Percentiles rank a stretch among this genome's conserved stretches.
These are phyloP conservation scores for Deilephila elpenor DNA, from an alignment of 2,888 invertebrate species.

Conservation along the genomic window DNA sequence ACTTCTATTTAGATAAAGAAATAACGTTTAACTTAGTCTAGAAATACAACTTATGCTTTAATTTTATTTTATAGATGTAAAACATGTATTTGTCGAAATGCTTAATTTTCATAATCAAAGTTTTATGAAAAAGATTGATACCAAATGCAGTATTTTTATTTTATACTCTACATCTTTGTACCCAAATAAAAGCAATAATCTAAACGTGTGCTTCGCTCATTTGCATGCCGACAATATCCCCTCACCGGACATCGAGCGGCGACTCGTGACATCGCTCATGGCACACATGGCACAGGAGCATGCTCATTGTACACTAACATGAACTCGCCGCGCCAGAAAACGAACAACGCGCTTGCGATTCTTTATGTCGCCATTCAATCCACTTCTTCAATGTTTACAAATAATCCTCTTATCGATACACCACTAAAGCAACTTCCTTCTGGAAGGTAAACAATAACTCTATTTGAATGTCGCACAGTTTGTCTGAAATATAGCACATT, in stretches of 20 bases:
- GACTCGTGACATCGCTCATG: too few relatives aligned
- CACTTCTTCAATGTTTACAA: conserved; percentile 58
- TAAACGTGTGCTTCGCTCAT: conserved; percentile 40
- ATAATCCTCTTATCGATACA: conserved; percentile 62
- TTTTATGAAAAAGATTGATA: conserved; percentile 81
- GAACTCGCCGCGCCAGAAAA: not conserved
- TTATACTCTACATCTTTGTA: conserved; percentile 83
- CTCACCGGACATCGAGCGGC: not conserved
- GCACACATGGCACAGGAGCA: too few relatives aligned
- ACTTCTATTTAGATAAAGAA: conserved; percentile 80
- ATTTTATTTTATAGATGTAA: conserved; percentile 79
- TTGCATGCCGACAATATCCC: not conserved
- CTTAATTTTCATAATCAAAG: conserved; percentile 82
- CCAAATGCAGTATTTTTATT: conserved; percentile 85
- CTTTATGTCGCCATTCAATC: conserved; percentile 45
- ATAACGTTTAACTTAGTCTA: conserved; percentile 70
- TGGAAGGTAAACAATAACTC: conserved; percentile 34
- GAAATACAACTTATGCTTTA: conserved; percentile 77
- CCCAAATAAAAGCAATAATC: conserved; percentile 82
- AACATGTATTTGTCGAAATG: conserved; percentile 80
- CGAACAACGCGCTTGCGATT: conserved; percentile 16
- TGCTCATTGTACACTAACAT: too few relatives aligned
- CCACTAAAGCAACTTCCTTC: conserved; percentile 53
- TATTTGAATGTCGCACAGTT: conserved; percentile 35
- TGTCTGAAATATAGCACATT: conserved; percentile 36